A percentile compares a stretch with the other conserved stretches of the same genome.
These are phyloP conservation scores for Hippocampus abdominalis DNA, from an alignment of 2,113 vertebrate genomes.

Conservation along the genomic window DNA sequence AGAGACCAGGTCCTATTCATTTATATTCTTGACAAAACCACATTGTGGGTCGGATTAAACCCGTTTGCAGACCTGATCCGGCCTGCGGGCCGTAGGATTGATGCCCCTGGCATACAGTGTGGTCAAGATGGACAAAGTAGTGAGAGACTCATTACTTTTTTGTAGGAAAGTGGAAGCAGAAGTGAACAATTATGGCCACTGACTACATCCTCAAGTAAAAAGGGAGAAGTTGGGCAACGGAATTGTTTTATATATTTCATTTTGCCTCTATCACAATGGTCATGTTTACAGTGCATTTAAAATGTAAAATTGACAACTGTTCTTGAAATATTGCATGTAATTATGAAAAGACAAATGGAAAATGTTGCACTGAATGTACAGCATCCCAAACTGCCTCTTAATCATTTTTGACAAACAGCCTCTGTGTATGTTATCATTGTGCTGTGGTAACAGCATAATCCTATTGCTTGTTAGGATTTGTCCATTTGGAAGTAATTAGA, in stretches of 20 bases:
- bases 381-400: neutral
- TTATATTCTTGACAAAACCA: too few relatives aligned
- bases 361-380: neutral
- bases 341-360: neutral
- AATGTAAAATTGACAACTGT: neutral
- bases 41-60: too few relatives aligned
- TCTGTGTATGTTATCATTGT: slow-evolving; percentile 10
- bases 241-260: neutral
- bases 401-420: slow-evolving; percentile 17
- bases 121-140: neutral
- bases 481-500: slow-evolving; percentile 28
- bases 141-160: neutral
- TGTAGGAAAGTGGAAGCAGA: slow-evolving; percentile 2
- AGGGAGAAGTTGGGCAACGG: neutral
- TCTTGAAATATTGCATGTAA: neutral
- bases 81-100: too few relatives aligned
- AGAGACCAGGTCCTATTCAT: too few relatives aligned
- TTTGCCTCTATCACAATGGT: neutral
- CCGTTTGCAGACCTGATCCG: too few relatives aligned
- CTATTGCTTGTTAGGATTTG: slow-evolving; percentile 28
- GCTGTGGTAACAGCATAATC: slow-evolving; percentile 22
- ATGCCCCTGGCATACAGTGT: neutral
- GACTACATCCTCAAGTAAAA: neutral
- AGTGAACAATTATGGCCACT: neutral
- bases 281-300: neutral